phyloP scores from a whole-genome alignment of 2,113 vertebrate genomes.

The Clinocottus analis region DNA sequence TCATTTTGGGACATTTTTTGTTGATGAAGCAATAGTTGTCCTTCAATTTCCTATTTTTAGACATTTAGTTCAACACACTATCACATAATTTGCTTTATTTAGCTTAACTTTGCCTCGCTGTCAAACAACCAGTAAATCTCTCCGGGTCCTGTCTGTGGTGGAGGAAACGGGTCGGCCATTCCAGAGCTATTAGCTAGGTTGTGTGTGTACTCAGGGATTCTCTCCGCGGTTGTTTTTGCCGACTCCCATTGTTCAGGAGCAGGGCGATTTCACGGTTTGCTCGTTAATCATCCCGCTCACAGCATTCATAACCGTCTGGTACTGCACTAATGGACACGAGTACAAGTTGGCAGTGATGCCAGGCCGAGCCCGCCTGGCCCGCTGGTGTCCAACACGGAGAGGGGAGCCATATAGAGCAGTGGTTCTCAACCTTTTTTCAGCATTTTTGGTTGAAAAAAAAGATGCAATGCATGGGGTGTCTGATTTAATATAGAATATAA shows the following conservation, averaged over 20 bases:
- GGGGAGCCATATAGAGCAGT: neutral
- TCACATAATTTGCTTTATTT: constrained; percentile 33
- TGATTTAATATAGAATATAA: too few relatives aligned
- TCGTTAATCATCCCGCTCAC: constrained; percentile 73
- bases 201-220: constrained; percentile 62
- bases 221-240: constrained; percentile 64
- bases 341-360: constrained; percentile 49
- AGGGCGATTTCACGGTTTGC: constrained; percentile 76
- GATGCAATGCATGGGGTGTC: too few relatives aligned
- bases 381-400: constrained; percentile 8
- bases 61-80: constrained; percentile 25
- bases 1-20: neutral
- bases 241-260: constrained; percentile 73
- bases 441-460: too few relatives aligned
- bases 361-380: constrained; percentile 20
- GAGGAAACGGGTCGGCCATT: constrained; percentile 60
- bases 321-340: constrained; percentile 54
- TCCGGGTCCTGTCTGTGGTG: constrained; percentile 33
- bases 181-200: constrained; percentile 67
- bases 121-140: constrained; percentile 55
- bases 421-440: too few relatives aligned
- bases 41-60: constrained; percentile 40
- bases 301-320: constrained; percentile 73
- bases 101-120: constrained; percentile 26
- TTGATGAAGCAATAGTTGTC: neutral